Evolutionary conservation across 2,888 invertebrate genomes (phyloP), one percentile per base, ranked within the genome.

Genomic region (Dynastes tityus): DNA sequence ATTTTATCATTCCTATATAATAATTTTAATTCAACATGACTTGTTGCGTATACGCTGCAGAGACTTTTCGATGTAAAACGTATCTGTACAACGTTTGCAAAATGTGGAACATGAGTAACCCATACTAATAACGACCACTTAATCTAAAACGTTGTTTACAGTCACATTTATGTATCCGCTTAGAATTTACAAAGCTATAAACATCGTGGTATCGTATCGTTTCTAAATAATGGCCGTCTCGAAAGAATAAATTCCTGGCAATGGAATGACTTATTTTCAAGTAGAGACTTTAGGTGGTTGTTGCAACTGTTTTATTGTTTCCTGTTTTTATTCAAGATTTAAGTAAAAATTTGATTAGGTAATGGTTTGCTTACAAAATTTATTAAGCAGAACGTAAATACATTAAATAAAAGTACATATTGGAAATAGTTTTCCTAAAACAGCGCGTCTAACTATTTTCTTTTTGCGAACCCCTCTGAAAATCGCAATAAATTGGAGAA

Each of bases 151-250:
- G 65, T 65, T 65, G 65, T 65, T 65, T 65, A 65, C 45, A 16
- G 51, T 45, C 68, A 29, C 45, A 49, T 68, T 68, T 68, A 68
- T 68, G 68, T 49, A 51, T 68, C 49, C 68, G 68, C 68, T 11
- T 29, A 49, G 68, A 68, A 68, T 49, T 68, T 51, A 68, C 45
- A 68, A 68, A 45, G 68, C 51, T 68, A 68, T 68, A 68, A 68
- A 68, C 32, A 32, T 65, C 65, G 37, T 11, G 16, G 65, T 65
- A 65, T 68, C 29, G 68, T 45, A 61, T 61, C 29, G 61, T 29
- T 61, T 61, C 22, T 37, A 68, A 49, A 49, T 68, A 68, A 49
- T 45, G 4, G 68, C 27, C 37, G 49, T 49, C 27, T 49, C 45
- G 45, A 45, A 45, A 45, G 45, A 51, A 68, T 45, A 68, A 68